Base-by-base conservation (phyloP, 2,113 vertebrate genomes). In the Siphamia tubifer region DNA sequence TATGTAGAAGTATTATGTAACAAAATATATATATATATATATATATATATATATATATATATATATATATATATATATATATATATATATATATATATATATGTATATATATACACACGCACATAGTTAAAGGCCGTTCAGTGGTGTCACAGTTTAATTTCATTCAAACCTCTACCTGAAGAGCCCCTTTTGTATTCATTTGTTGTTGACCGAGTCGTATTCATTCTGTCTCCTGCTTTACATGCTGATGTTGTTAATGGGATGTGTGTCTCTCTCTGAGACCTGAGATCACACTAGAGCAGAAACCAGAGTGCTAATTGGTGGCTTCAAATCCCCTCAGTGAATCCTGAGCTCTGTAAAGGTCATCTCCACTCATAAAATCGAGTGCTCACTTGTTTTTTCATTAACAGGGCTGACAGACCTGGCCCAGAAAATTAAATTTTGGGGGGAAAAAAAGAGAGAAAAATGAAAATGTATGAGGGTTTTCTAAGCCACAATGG, bases 331-430 rank as follows among this genome's bases (percentile, higher is more conserved):
- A 84, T 85, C 82, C 75, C 76, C 68, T 67, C 81, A 71, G 74
- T 61, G 66, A 49, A 57, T 51, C 71, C 66, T 13, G 53, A 72
- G 70, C 74, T 54, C 63, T 65, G 56, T 75, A 88, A 92, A 91
- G 87, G 87, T 91, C 89, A 89, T 45, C 56, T 52, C 36, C 48
- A 52, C 77, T 87, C 66, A 78, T 76, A 80, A 81, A 84, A 87
- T 81, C 43, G 58, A 82, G 76, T 79, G 66, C 77, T 80, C 64
- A 70, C 71, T 86, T 83, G 58, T 80, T 71, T 23, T 55, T 84
- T 78, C 68, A 77, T 77, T 76, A 86, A 83, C 62, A 31, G 8
- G 43, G 19, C 61, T 68, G 71, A 78, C 74, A 74, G 67, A 71
- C 31, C 70, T 76, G 72, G 60, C 67, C 69, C 55, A 83, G 54